Evolutionary conservation across 2,113 vertebrate genomes (phyloP).

Genomic region (Leptocoma aspasia): DNA sequence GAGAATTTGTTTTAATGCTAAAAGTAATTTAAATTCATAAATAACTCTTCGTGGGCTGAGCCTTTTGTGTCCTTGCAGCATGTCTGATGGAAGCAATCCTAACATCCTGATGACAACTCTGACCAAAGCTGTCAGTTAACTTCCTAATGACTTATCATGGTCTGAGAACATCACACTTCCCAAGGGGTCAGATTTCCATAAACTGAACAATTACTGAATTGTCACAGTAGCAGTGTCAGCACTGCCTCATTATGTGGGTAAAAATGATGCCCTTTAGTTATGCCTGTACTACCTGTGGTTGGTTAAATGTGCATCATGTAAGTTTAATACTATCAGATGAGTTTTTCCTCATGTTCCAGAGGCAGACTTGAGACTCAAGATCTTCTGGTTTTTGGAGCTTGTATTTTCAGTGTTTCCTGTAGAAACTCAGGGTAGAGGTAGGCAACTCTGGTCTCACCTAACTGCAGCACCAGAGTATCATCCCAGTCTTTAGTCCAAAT

Average conservation of each 20-base stretch:
- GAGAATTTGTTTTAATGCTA: background rate
- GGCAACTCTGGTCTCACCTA: background rate
- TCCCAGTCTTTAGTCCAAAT: background rate
- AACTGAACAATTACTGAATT: background rate
- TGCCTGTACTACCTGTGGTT: background rate
- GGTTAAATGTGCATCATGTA: background rate
- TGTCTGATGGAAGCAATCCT: background rate
- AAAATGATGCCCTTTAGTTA: background rate
- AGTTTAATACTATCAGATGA: background rate
- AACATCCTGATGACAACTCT: background rate
- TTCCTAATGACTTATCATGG: background rate
- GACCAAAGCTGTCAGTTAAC: background rate
- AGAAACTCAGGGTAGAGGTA: background rate
- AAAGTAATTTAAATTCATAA: background rate
- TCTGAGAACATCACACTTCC: background rate
- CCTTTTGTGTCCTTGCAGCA: background rate
- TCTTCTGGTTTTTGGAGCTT: background rate
- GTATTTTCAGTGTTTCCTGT: background rate
- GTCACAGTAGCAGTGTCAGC: background rate
- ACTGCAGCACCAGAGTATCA: background rate
- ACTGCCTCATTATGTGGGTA: background rate
- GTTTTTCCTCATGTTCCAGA: background rate
- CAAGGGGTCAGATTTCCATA: background rate
- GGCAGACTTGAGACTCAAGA: background rate
- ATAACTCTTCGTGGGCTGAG: background rate